Base-by-base conservation (phyloP, 2,888 invertebrate species). In the Stenodema calcarata region DNA sequence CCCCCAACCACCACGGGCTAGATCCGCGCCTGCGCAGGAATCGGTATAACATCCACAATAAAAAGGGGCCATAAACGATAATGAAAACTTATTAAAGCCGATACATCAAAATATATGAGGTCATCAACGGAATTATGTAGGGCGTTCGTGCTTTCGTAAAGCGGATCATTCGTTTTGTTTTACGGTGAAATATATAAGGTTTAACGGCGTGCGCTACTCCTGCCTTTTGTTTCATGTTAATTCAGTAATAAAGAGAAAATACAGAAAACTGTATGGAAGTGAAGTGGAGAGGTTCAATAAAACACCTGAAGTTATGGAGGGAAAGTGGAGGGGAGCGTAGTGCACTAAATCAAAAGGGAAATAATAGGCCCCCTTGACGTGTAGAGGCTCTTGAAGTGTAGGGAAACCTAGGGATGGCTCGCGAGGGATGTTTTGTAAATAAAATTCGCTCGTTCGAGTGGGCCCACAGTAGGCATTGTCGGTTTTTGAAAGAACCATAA, bases 321-420 rank as follows among this genome's bases (percentile, higher is more conserved):
- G 27, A 12, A 12, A 7, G 62, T 35, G 41, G 18, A 16, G 73
- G 30, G 50, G 50, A 7, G 12, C 28, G 28, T 80, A 50, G 80
- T 54, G 80, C 50, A 44, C 80, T 82, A 82, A 82, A 82, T 82
- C 82, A 82, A 82, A 82, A 80, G 47, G 54, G 50, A 30, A 80
- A 80, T 80, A 80, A 80, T 80, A 54, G 50, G 54, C 30, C 78
- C 80, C 82, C 69, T 82, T 82, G 82, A 82, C 82, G 82, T 82
- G 70, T 82, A 82, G 82, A 47, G 82, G 81, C 69, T 69, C 42
- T 69, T 62, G 82, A 82, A 69, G 82, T 35, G 73, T 18, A 30
- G 9, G 35, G 18, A 9, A 18, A 35, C 73, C 16, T 18, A 30
- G 35, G 73, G n/a, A n/a, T n/a, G n/a, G 73, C 3, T 41, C 35